Evolutionary conservation across 2,797 vertebrate genomes (phyloP).

Genomic region (Danio tinwini): DNA sequence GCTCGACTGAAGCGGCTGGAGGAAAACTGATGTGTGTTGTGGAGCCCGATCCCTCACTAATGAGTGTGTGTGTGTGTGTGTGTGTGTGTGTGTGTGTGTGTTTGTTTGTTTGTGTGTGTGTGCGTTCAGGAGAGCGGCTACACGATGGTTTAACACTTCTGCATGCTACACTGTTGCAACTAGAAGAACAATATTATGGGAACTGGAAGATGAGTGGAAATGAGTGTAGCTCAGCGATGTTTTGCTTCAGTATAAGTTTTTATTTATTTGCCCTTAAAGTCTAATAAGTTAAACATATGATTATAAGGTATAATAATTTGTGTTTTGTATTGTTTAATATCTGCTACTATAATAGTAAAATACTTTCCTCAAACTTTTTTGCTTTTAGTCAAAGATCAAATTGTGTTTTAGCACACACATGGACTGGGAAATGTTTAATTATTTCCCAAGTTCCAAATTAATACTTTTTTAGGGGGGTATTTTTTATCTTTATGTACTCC

Average conservation of each 20-base stretch:
- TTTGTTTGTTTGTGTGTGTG: background rate
- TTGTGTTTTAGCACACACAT: no score
- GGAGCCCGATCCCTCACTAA: slow-evolving; percentile 13
- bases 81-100: background rate
- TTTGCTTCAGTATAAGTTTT: background rate
- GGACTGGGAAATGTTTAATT: background rate
- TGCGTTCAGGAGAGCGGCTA: background rate
- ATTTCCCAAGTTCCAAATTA: no score
- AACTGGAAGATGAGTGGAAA: background rate
- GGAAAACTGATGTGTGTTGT: slow-evolving; percentile 7
- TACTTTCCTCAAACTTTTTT: background rate
- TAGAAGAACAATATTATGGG: background rate
- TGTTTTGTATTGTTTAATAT: no score
- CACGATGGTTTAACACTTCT: background rate
- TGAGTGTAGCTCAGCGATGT: background rate
- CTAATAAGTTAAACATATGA: background rate
- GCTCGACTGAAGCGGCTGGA: background rate
- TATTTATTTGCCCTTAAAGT: background rate
- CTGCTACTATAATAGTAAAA: no score
- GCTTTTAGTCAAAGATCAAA: background rate
- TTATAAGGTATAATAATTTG: background rate
- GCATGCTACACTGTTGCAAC: background rate
- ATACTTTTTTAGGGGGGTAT: no score
- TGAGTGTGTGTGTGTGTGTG: background rate
- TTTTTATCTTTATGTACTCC: no score